phyloP scores from a whole-genome alignment of 1,140 invertebrate genomes.

The Protaetia brevitarsis region DNA sequence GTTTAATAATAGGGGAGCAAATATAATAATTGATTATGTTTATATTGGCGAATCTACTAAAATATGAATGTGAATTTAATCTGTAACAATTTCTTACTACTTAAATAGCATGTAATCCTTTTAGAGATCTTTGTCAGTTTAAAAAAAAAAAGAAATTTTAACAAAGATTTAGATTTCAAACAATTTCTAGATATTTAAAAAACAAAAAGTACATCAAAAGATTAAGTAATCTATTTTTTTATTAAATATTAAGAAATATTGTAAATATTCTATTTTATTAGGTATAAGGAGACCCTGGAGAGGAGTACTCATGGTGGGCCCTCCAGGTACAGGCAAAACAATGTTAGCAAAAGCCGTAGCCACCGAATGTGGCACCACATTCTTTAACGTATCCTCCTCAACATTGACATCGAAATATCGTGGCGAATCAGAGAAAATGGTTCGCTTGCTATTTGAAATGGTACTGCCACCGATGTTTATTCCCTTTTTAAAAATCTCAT shows the following conservation, averaged over 20 bases:
- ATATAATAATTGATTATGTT: too few species aligned
- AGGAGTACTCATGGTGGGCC: slow-evolving; percentile 96
- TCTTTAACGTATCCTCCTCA: slow-evolving; percentile 98
- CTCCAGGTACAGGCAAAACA: slow-evolving; percentile 97
- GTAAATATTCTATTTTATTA: slow-evolving; percentile 25
- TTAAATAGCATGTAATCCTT: too few species aligned
- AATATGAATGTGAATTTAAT: too few species aligned
- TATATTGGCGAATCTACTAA: too few species aligned
- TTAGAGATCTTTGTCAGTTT: too few species aligned
- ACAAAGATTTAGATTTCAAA: too few species aligned
- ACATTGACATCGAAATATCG: slow-evolving; percentile 97
- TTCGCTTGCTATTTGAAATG: slow-evolving; percentile 97
- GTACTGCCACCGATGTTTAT: slow-evolving; percentile 49
- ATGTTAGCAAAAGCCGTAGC: slow-evolving; percentile 99
- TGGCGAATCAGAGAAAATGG: slow-evolving; percentile 98
- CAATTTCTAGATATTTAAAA: too few species aligned
- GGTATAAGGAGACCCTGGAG: slow-evolving; percentile 83
- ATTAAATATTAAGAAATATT: slow-evolving; percentile 10
- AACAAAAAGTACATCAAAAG: too few species aligned
- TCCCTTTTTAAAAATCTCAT: not conserved
- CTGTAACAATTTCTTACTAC: too few species aligned
- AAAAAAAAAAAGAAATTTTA: too few species aligned
- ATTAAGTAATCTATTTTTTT: not conserved
- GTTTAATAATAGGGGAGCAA: too few species aligned
- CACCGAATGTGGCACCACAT: slow-evolving; percentile 98